Evolutionary conservation across 2,888 invertebrate genomes (phyloP).

Genomic region (Rhamphomyia laevipes): DNA sequence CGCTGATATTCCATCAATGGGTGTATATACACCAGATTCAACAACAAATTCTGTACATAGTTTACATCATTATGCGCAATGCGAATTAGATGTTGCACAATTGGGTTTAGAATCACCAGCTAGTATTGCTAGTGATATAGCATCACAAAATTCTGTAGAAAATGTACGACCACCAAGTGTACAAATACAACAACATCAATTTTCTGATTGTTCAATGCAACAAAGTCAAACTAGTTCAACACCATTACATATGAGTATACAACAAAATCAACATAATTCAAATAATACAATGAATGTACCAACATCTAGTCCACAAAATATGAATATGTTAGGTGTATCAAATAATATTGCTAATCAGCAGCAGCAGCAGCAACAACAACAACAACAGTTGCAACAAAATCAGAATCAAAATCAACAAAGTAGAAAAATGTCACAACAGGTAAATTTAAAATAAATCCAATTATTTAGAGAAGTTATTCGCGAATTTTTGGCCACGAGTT

Average conservation of each 20-base stretch:
- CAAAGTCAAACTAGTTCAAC: conserved; percentile 43
- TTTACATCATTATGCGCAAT: conserved; percentile 63
- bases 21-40: conserved; percentile 76
- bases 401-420: conserved; percentile 21
- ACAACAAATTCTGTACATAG: conserved; percentile 73
- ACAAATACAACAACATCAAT: conserved; percentile 41
- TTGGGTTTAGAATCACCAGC: conserved; percentile 80
- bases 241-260: conserved; percentile 40
- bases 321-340: conserved; percentile 25
- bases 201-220: conserved; percentile 58
- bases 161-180: conserved; percentile 46
- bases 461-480: background rate
- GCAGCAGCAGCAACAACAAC: conserved; percentile 16
- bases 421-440: conserved; percentile 31
- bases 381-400: conserved; percentile 25
- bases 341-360: conserved; percentile 22
- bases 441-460: conserved; percentile 12
- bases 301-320: conserved; percentile 40
- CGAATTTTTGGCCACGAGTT: too few relatives aligned
- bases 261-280: conserved; percentile 38
- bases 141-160: conserved; percentile 59
- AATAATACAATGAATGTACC: conserved; percentile 30
- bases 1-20: conserved; percentile 64
- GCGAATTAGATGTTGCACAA: conserved; percentile 73
- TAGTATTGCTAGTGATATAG: conserved; percentile 75